Evolutionary conservation across 2,888 invertebrate species (phyloP).

Genomic region (Tinea semifulvella): DNA sequence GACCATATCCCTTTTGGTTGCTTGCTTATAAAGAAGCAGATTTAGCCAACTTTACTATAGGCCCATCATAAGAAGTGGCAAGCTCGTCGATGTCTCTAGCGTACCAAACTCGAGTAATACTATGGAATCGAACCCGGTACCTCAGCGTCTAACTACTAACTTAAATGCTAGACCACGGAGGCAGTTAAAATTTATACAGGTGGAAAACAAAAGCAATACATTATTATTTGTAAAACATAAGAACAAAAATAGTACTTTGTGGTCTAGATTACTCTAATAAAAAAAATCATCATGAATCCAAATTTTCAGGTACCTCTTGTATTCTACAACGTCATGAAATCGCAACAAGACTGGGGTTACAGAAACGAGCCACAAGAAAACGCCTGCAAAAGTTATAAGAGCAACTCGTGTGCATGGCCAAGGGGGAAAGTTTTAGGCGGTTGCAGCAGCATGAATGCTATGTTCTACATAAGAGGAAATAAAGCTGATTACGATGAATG

Average conservation of each 20-base stretch:
- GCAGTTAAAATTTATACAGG: too few relatives aligned
- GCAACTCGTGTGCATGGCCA: slow-evolving; percentile 58
- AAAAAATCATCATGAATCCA: not conserved
- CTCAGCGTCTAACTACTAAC: too few relatives aligned
- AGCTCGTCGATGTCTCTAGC: too few relatives aligned
- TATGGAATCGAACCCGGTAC: too few relatives aligned
- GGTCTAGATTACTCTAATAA: not conserved
- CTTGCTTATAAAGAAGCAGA: too few relatives aligned
- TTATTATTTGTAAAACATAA: too few relatives aligned
- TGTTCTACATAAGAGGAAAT: slow-evolving; percentile 67
- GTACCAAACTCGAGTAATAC: too few relatives aligned
- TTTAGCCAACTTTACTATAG: too few relatives aligned
- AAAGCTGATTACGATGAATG: slow-evolving; percentile 62
- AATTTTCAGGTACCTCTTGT: slow-evolving; percentile 31
- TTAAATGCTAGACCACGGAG: too few relatives aligned
- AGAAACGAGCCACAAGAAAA: slow-evolving; percentile 51
- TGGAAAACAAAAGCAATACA: too few relatives aligned
- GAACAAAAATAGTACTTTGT: not conserved
- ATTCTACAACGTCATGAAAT: slow-evolving; percentile 33
- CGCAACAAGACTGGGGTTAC: slow-evolving; percentile 64
- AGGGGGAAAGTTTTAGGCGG: slow-evolving; percentile 72
- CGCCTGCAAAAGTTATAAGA: slow-evolving; percentile 44
- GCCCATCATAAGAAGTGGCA: too few relatives aligned
- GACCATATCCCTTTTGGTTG: too few relatives aligned
- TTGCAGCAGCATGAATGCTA: slow-evolving; percentile 64